These are phyloP conservation scores for Mormyrus iriodes DNA, from an alignment of 2,113 vertebrate genomes.

Conservation along the genomic window DNA sequence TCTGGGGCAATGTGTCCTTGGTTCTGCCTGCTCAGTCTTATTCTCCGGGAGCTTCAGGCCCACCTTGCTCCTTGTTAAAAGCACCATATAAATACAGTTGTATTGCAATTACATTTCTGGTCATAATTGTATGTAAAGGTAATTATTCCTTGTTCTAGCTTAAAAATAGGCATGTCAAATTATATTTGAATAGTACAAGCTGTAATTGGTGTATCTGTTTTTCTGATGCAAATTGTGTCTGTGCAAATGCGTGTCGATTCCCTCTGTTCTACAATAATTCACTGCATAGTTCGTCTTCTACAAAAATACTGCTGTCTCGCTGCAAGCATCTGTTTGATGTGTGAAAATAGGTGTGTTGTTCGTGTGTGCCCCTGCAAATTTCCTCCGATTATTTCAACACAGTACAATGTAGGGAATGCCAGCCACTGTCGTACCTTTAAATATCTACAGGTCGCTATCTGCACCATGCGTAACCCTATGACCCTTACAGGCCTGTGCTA, in stretches of 20 bases:
- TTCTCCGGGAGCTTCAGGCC: not conserved
- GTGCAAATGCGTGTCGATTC: not conserved
- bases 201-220: not conserved
- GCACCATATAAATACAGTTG: not conserved
- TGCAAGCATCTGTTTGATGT: not conserved
- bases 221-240: not conserved
- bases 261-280: not conserved
- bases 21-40: not conserved
- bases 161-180: not conserved
- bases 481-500: not conserved
- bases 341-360: not conserved
- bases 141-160: not conserved
- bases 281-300: not conserved
- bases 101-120: not conserved
- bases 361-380: not conserved
- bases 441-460: constrained; percentile 16
- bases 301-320: not conserved
- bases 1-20: not conserved
- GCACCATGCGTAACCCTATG: not conserved
- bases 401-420: constrained; percentile 24
- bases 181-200: not conserved
- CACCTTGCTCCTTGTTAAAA: not conserved
- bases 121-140: not conserved
- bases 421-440: constrained; percentile 19
- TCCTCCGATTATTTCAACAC: constrained; percentile 19